Conservation (phyloP, 1,140 invertebrate genomes). For the Drosophila repleta region DNA sequence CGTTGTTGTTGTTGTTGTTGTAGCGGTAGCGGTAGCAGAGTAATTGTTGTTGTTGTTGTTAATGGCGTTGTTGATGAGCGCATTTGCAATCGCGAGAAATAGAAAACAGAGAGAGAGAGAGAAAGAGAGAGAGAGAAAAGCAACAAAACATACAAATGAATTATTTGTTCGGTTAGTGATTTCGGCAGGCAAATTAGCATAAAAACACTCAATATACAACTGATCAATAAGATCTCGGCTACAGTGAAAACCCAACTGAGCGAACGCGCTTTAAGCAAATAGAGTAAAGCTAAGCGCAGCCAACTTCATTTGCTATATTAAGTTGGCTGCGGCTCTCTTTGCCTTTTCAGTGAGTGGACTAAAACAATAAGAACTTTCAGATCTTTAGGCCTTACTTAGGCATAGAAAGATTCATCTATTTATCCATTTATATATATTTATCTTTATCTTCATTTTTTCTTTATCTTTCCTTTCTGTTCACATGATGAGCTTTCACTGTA, state of each 20-base stretch:
- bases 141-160: conserved; percentile 77
- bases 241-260: neutral
- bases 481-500: neutral
- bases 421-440: too few relatives aligned
- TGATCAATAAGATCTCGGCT: conserved; percentile 9
- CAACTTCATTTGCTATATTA: too few relatives aligned
- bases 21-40: conserved; percentile 44
- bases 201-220: conserved; percentile 12
- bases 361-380: too few relatives aligned
- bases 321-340: too few relatives aligned
- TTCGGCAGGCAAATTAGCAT: conserved; percentile 38
- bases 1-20: conserved; percentile 45
- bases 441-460: too few relatives aligned
- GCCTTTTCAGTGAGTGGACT: neutral
- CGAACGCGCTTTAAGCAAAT: too few relatives aligned
- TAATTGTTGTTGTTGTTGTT: conserved; percentile 48
- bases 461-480: too few relatives aligned
- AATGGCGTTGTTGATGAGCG: conserved; percentile 63
- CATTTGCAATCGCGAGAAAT: conserved; percentile 54
- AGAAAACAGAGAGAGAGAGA: conserved; percentile 30
- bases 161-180: conserved; percentile 66
- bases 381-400: neutral
- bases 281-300: neutral
- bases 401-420: neutral
- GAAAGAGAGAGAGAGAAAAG: conserved; percentile 55